Conservation (phyloP, 2,113 vertebrate species). For the Microcebus griseorufus region DNA sequence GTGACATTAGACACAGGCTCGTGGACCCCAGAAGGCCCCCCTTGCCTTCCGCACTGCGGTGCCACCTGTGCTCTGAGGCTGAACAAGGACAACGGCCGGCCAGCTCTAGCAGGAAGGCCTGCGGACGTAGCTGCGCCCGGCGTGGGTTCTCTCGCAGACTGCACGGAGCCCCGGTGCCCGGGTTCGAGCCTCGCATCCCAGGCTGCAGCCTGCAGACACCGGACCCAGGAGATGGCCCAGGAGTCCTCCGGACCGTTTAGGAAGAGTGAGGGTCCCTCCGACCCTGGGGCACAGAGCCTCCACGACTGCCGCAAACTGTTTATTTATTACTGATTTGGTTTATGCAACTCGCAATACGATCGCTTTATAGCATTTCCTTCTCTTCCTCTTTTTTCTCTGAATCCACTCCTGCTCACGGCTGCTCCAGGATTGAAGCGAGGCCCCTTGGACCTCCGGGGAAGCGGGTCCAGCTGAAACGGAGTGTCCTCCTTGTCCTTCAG, state of each 20-base stretch:
- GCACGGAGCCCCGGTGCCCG: fast-evolving
- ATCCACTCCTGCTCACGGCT: fast-evolving
- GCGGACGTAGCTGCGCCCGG: fast-evolving
- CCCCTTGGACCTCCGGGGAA: fast-evolving
- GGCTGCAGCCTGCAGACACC: neutral
- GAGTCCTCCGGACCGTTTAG: fast-evolving
- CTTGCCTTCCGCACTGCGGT: neutral
- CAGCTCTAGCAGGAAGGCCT: no score
- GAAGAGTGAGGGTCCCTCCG: neutral
- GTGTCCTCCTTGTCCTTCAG: neutral
- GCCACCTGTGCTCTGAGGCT: neutral
- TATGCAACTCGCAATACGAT: neutral
- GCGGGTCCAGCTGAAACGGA: fast-evolving
- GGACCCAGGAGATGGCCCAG: neutral
- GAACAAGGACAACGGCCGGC: neutral
- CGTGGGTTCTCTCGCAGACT: neutral
- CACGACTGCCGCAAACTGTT: neutral
- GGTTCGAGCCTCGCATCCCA: fast-evolving
- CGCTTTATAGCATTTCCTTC: neutral
- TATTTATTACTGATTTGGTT: no score
- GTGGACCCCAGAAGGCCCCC: fast-evolving
- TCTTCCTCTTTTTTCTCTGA: neutral
- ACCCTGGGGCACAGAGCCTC: fast-evolving
- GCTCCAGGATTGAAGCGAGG: no score
- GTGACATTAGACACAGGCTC: no score